phyloP scores from a whole-genome alignment of 2,113 vertebrate genomes.

The Sebastes schlegelii region DNA sequence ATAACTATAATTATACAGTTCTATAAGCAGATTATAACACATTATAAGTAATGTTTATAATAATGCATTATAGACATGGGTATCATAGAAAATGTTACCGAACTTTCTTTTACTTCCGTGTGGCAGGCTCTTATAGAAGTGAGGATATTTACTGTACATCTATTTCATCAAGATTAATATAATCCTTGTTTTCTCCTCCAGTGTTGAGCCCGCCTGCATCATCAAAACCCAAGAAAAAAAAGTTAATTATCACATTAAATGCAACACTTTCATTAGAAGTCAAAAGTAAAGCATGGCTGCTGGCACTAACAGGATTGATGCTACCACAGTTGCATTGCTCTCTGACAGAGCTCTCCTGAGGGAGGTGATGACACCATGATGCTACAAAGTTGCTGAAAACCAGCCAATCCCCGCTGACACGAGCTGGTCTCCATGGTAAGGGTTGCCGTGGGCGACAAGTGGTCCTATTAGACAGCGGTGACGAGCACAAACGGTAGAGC shows the following conservation, averaged over 20 bases:
- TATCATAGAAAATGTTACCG: no score
- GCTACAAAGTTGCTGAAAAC: constrained; percentile 38
- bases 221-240: not conserved
- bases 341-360: constrained; percentile 7
- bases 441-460: constrained; percentile 66
- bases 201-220: not conserved
- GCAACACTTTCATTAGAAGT: not conserved
- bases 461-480: constrained; percentile 45
- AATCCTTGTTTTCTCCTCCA: no score
- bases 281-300: not conserved
- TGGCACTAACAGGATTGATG: not conserved
- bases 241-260: not conserved
- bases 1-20: no score
- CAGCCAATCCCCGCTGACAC: constrained; percentile 34
- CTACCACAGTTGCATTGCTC: not conserved
- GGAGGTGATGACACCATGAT: constrained; percentile 15
- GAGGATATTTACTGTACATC: not conserved
- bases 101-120: not conserved
- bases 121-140: not conserved
- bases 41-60: no score
- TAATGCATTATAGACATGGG: no score
- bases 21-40: no score
- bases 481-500: constrained; percentile 39
- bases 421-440: constrained; percentile 62
- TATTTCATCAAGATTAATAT: not conserved